A percentile compares a stretch with the other conserved stretches of the same genome.
phyloP scores from a whole-genome alignment of 64 coral and sea anemone species.

The Anthopleura sola region DNA sequence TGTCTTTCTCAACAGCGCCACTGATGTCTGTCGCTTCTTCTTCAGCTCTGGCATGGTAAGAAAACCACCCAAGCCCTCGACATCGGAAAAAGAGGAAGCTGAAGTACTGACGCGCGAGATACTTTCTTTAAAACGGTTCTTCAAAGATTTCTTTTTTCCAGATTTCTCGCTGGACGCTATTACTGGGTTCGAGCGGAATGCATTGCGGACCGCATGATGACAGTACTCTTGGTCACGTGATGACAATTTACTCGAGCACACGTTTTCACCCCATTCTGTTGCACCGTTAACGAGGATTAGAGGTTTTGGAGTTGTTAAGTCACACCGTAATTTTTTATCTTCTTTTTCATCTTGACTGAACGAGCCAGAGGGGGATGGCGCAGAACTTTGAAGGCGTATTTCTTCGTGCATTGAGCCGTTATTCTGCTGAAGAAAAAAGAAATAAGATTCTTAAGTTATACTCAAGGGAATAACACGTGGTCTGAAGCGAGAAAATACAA shows the following conservation, averaged over 20 bases:
- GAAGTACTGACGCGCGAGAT: not conserved
- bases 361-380: not conserved
- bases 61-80: not conserved
- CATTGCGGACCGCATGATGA: slow-evolving; percentile 38
- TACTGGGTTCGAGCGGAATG: not conserved
- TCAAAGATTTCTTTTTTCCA: not conserved
- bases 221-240: slow-evolving; percentile 26
- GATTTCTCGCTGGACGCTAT: not conserved
- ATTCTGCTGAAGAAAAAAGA: not conserved
- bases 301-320: not conserved
- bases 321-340: not conserved
- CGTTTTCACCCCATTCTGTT: not conserved
- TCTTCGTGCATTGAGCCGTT: not conserved
- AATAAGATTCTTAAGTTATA: not conserved
- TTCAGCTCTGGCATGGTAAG: slow-evolving; percentile 55
- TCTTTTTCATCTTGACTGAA: not conserved
- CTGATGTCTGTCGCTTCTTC: slow-evolving; percentile 25
- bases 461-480: no score
- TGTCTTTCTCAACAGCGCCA: not conserved
- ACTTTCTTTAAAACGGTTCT: not conserved
- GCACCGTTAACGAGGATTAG: not conserved
- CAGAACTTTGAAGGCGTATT: not conserved
- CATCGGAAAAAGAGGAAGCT: not conserved
- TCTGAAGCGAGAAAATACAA: no score
- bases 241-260: not conserved